These are phyloP conservation scores for Oophaga pumilio DNA, from an alignment of 2,113 vertebrate species.

Conservation along the genomic window DNA sequence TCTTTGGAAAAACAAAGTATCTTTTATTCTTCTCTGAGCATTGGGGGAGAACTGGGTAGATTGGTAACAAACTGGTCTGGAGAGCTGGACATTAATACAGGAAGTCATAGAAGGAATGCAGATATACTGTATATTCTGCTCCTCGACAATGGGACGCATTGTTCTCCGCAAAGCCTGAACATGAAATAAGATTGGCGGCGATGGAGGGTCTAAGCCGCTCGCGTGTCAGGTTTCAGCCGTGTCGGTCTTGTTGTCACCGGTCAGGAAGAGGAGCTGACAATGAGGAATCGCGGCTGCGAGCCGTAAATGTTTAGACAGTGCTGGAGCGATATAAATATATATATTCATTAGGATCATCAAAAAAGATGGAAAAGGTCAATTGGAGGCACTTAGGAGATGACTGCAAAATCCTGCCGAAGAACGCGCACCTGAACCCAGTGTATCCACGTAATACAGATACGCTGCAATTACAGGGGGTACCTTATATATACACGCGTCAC, in stretches of 20 bases:
- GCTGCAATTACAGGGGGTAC: neutral
- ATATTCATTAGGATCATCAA: neutral
- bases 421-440: neutral
- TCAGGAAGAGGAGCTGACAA: slow-evolving; percentile 2
- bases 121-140: slow-evolving; percentile 72
- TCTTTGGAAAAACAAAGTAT: slow-evolving; percentile 72
- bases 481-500: neutral
- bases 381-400: neutral
- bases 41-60: slow-evolving; percentile 62
- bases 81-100: slow-evolving; percentile 68
- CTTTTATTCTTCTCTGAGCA: slow-evolving; percentile 71
- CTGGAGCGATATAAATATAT: neutral
- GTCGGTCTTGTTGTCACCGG: slow-evolving; percentile 30
- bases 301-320: slow-evolving; percentile 47
- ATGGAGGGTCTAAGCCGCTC: neutral
- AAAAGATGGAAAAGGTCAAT: neutral
- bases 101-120: slow-evolving; percentile 71
- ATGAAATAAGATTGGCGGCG: slow-evolving; percentile 56
- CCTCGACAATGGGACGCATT: slow-evolving; percentile 74
- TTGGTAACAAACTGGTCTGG: slow-evolving; percentile 66
- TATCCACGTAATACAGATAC: no score
- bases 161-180: slow-evolving; percentile 69
- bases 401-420: neutral
- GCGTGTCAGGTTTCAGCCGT: slow-evolving; percentile 31
- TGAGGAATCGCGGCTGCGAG: neutral